Evolutionary conservation across 2,797 vertebrate species (phyloP).

Genomic region (Todus mexicanus): DNA sequence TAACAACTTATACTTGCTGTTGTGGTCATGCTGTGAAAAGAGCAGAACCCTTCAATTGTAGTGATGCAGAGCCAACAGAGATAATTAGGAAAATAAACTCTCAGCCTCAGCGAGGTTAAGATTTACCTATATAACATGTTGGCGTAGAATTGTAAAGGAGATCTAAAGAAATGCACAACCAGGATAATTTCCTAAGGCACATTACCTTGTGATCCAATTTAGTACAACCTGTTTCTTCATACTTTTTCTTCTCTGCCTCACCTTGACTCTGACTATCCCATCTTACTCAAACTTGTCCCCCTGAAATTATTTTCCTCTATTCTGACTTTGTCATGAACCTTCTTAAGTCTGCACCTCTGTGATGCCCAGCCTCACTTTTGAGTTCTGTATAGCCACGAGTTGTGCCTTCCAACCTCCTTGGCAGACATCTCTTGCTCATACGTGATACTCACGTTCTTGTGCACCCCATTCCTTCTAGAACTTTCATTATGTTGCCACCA

Average conservation of each 20-base stretch:
- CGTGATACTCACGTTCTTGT: neutral
- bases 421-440: neutral
- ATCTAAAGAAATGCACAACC: neutral
- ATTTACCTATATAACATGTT: neutral
- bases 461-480: neutral
- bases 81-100: neutral
- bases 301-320: neutral
- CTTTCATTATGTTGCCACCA: neutral
- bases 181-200: neutral
- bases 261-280: neutral
- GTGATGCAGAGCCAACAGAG: neutral
- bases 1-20: neutral
- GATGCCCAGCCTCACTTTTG: neutral
- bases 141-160: neutral
- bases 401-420: neutral
- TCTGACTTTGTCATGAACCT: neutral
- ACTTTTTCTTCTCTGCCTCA: neutral
- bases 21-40: constrained; percentile 30
- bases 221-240: neutral
- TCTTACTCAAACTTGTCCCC: neutral
- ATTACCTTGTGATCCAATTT: neutral
- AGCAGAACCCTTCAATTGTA: constrained; percentile 16
- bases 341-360: neutral
- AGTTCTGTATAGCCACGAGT: neutral
- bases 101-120: neutral